Conservation (phyloP, 2,797 vertebrate genomes). For the Acanthurus lineatus region DNA sequence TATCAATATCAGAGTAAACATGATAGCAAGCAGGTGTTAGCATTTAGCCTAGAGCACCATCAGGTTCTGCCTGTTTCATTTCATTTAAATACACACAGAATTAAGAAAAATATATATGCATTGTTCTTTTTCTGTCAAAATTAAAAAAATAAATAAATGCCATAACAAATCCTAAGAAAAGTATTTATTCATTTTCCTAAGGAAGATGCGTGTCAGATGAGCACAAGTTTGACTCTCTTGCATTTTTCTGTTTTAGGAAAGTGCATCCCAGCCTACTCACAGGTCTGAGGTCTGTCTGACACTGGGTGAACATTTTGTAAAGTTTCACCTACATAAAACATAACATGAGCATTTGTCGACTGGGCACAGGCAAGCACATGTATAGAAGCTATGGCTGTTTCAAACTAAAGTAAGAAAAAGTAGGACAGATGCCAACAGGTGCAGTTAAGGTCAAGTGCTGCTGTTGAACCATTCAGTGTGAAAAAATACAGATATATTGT, state of each 20-base stretch:
- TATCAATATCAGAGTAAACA: too few species aligned
- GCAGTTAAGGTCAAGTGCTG: constrained; percentile 56
- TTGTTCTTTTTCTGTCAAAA: too few species aligned
- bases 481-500: constrained; percentile 52
- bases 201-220: neutral
- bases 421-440: constrained; percentile 25
- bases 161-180: too few species aligned
- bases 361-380: neutral
- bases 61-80: too few species aligned
- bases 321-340: constrained; percentile 26
- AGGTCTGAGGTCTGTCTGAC: constrained; percentile 6
- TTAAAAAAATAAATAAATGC: too few species aligned
- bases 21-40: too few species aligned
- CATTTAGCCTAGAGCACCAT: neutral
- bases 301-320: constrained; percentile 13
- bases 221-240: constrained; percentile 23
- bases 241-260: constrained; percentile 9
- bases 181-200: too few species aligned
- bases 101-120: too few species aligned
- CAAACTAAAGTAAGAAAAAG: constrained; percentile 8
- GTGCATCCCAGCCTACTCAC: neutral
- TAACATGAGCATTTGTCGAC: neutral
- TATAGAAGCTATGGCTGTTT: constrained; percentile 16
- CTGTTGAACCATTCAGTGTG: constrained; percentile 46
- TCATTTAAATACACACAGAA: too few species aligned